phyloP scores from a whole-genome alignment of 2,797 vertebrate species.

The Ceyx erithaca region DNA sequence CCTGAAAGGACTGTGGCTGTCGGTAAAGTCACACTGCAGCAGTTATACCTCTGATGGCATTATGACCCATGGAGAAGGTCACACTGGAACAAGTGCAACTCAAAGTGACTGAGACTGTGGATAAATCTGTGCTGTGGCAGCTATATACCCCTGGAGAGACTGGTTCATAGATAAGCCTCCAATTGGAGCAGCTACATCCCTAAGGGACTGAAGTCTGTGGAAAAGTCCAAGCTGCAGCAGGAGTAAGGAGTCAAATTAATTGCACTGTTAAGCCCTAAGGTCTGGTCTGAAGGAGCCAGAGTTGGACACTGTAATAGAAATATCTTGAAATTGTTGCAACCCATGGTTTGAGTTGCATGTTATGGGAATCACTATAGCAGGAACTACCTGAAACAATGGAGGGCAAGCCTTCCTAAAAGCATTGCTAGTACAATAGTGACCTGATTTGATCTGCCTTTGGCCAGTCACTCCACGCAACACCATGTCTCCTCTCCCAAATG shows the following conservation, averaged over 20 bases:
- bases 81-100: background rate
- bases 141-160: background rate
- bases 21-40: background rate
- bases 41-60: background rate
- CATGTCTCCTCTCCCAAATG: background rate
- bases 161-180: background rate
- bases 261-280: background rate
- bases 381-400: background rate
- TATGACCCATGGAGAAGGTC: background rate
- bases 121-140: background rate
- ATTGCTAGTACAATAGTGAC: background rate
- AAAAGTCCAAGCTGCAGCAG: background rate
- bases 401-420: background rate
- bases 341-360: background rate
- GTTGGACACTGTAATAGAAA: background rate
- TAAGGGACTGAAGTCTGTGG: background rate
- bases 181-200: background rate
- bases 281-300: background rate
- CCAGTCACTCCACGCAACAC: background rate
- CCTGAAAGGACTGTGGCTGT: background rate
- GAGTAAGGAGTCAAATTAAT: background rate
- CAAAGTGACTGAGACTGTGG: background rate
- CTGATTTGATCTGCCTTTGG: background rate
- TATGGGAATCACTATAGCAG: background rate
- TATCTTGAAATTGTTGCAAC: background rate